A percentile compares a stretch with the other conserved stretches of the same genome.
Evolutionary conservation across 2,888 invertebrate species (phyloP).

Genomic region (Seira sanloemensis): DNA sequence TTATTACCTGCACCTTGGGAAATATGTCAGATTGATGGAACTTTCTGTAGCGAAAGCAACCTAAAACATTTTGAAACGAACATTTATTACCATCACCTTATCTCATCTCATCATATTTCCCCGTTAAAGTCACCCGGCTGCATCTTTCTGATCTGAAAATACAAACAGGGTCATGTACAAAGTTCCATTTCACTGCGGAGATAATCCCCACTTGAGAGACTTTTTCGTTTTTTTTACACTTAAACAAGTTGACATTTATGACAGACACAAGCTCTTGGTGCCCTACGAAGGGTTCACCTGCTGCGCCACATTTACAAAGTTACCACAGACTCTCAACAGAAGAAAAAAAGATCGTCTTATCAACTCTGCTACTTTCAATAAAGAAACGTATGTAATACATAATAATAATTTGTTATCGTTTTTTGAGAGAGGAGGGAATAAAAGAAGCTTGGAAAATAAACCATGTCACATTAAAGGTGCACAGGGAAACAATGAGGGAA

Average conservation of each 20-base stretch:
- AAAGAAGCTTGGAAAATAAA: slow-evolving; percentile 12
- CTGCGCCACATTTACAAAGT: slow-evolving; percentile 57
- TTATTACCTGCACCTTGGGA: no score
- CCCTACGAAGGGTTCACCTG: slow-evolving; percentile 70
- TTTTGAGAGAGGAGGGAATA: slow-evolving; percentile 6
- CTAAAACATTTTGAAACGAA: no score
- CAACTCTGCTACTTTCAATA: background rate
- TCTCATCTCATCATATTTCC: no score
- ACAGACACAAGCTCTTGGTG: slow-evolving; percentile 71
- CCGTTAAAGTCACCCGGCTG: slow-evolving; percentile 42
- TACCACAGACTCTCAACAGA: background rate
- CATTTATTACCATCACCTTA: no score
- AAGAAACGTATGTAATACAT: background rate
- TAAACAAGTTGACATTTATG: slow-evolving; percentile 72
- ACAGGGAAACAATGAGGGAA: background rate
- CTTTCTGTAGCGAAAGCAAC: no score
- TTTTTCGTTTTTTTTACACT: no score
- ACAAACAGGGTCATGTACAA: slow-evolving; percentile 57
- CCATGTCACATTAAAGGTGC: background rate
- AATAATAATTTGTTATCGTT: background rate
- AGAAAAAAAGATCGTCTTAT: background rate
- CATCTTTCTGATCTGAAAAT: slow-evolving; percentile 39
- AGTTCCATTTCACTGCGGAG: no score
- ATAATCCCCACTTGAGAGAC: no score
- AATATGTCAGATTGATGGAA: no score